Base-by-base conservation (phyloP, 1,140 invertebrate species). In the Lanistes nyassanus region DNA sequence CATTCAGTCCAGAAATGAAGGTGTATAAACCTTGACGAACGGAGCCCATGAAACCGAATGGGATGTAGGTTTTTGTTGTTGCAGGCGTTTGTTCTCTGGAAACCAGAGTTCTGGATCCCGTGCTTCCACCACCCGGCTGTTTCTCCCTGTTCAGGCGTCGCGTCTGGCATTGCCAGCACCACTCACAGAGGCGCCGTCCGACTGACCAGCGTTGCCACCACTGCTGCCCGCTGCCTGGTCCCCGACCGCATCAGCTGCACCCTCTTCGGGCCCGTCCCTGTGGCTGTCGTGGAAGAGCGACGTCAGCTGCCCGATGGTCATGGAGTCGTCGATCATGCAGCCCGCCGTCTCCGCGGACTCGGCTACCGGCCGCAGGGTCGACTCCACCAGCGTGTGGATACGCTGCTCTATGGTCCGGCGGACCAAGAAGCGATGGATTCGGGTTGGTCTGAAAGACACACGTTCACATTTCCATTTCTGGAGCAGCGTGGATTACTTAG, bases 321-420 rank as follows among this genome's bases (percentile, higher is more conserved):
- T 60, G 31, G 37, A 0, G 56, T 60, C 29, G 70, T 72, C 70
- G 9, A 60, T 42, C 37, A 23, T 36, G 5, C 34, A 11, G 23
- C 3, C 13, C 2, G 19, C 60, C 19, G 31, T 21, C 19, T 72
- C 23, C 1, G 56, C 29, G 11, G 56, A 60, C 9, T 1, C 9
- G 19, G 55, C 34, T 6, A 55, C 70, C 3, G 70, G 70, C 0
- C 70, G 70, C 23, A 72, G 55, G 5, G 56, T 74, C 29, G 75
- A 73, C n/a, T 83, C 76, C 39, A 80, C 78, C 7, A 82, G 65
- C 4, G 80, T 71, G 65, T 85, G 86, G 80, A 95, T 93, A 56
- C 91, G 90, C 82, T 94, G 93, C 87, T 95, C 94, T 36, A 95
- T 93, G 3, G 94, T 94, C 42, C 90, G 89, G 72, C 90, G 89